phyloP scores from a whole-genome alignment of 2,797 vertebrate genomes.

The Cyclura pinguis region DNA sequence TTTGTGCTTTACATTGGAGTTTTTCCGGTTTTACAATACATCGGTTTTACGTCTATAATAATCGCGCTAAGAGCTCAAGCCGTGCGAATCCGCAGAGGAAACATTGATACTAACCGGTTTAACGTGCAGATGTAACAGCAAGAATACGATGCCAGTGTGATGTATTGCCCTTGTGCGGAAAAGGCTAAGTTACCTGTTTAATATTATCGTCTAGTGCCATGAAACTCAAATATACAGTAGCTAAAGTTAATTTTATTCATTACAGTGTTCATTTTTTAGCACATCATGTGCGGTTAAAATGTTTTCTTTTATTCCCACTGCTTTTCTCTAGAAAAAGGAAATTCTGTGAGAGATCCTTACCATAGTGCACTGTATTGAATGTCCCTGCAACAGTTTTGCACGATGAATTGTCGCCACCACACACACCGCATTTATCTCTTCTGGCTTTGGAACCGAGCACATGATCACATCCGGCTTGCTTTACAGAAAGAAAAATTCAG shows the following conservation, averaged over 20 bases:
- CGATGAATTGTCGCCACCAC: conserved; percentile 98
- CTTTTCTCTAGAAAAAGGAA: conserved; percentile 55
- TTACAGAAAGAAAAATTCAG: conserved; percentile 78
- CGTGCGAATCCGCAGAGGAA: no score
- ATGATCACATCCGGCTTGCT: conserved; percentile 99
- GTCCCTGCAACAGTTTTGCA: conserved; percentile 96
- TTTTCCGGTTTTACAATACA: no score
- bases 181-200: conserved; percentile 50
- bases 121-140: no score
- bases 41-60: no score
- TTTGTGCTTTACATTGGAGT: no score
- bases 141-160: no score
- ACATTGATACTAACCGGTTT: no score
- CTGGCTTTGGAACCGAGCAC: conserved; percentile 98
- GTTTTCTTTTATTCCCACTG: conserved; percentile 49
- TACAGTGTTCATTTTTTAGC: conserved; percentile 51
- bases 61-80: no score
- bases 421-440: conserved; percentile 98
- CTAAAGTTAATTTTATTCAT: conserved; percentile 48
- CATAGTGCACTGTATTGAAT: conserved; percentile 95
- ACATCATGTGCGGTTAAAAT: conserved; percentile 46
- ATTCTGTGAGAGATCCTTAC: conserved; percentile 82
- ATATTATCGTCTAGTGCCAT: conserved; percentile 54
- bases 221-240: conserved; percentile 47
- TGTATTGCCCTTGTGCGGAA: no score